Evolutionary conservation across 2,888 invertebrate species (phyloP).

Genomic region (Geotrupes spiniger): DNA sequence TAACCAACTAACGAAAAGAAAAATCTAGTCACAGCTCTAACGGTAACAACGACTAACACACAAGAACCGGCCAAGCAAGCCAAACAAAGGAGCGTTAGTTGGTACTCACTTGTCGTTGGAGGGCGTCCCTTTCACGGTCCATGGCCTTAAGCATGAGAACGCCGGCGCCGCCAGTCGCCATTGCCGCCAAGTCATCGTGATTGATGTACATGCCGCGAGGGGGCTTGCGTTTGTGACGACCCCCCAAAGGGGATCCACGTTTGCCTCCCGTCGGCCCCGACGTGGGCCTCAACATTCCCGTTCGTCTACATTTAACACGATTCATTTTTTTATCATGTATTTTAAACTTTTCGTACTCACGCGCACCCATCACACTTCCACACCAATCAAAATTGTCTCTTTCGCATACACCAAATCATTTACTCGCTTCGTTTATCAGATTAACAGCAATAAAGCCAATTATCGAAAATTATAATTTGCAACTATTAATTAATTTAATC

Average conservation of each 20-base stretch:
- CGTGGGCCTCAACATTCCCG: conserved; percentile 76
- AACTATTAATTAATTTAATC: too few relatives aligned
- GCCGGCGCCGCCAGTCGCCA: conserved; percentile 74
- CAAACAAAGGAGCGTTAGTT: conserved; percentile 18
- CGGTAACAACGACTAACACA: conserved; percentile 3
- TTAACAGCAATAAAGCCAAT: too few relatives aligned
- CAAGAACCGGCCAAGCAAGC: conserved; percentile 9
- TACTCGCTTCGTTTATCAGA: neutral
- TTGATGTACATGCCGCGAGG: conserved; percentile 97
- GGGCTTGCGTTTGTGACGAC: conserved; percentile 75
- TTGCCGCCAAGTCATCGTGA: conserved; percentile 91
- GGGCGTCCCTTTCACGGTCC: conserved; percentile 90
- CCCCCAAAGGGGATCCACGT: conserved; percentile 51
- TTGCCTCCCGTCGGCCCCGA: conserved; percentile 64
- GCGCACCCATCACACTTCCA: conserved; percentile 6
- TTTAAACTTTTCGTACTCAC: neutral
- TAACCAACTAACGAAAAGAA: too few relatives aligned
- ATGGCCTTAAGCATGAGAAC: conserved; percentile 86
- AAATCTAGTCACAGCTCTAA: too few relatives aligned
- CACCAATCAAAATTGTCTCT: neutral
- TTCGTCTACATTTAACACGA: conserved; percentile 62
- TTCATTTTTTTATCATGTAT: conserved; percentile 38
- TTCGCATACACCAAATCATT: too few relatives aligned
- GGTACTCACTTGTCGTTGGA: conserved; percentile 92
- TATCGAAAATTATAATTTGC: too few relatives aligned